Base-by-base conservation (phyloP, 2,797 vertebrate genomes). In the Esox masquinongy region DNA sequence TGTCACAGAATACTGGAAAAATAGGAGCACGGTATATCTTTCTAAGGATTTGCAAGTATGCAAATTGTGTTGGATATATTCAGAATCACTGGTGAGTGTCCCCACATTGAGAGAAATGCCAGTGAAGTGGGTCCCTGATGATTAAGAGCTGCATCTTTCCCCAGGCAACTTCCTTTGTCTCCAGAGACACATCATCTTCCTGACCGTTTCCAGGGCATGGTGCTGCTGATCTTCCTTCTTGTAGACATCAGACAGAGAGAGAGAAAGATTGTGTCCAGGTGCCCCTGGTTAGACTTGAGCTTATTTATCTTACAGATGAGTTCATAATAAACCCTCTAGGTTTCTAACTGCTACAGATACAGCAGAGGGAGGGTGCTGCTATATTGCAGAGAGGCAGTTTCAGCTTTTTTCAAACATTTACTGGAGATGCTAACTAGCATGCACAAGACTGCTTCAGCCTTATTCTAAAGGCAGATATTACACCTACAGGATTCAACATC, bases 231-330 rank as follows among this genome's bases (percentile, higher is more conserved):
- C 17, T 7, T 59, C 19, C n/a, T 59, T 87, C 85, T 86, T 39
- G 75, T 80, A 77, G 89, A 83, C 89, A 86, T 79, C 89, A 83
- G 84, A 77, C 77, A 73, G 76, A 83, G 87, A 43, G 84, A 76
- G 77, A 70, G 76, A 83, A 86, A 50, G 31, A 83, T 9, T 11
- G 39, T 24, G 68, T 80, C 82, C 72, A 36, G 77, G 74, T 66
- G 73, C 82, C 84, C 85, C 79, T 77, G 88, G 78, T 72, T 31
- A 78, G 76, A 80, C 83, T 80, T 70, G 69, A 83, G 83, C 84
- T 89, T 90, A 92, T 92, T 90, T 90, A 89, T 91, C 90, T 91
- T 88, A 86, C 88, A 88, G 89, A 92, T 82, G 88, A 88, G 86
- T 89, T 83, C 79, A 88, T 88, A 87, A 84, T 73, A 51, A 64